A percentile compares a stretch with the other conserved stretches of the same genome.
Conservation (phyloP, 1,140 invertebrate genomes). For the Halesus radiatus region DNA sequence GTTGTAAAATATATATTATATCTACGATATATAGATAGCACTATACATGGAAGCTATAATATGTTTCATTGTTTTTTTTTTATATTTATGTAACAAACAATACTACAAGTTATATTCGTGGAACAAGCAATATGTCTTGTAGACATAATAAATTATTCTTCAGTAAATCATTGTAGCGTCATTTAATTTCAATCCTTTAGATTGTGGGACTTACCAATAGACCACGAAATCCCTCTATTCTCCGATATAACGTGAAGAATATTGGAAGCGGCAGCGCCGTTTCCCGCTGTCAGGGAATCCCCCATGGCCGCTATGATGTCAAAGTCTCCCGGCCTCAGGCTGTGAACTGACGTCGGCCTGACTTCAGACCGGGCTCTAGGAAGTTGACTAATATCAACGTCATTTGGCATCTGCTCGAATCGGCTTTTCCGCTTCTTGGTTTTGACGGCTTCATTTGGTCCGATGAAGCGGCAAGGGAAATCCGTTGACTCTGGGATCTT, state of each 20-base stretch:
- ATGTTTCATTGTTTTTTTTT: too few species aligned
- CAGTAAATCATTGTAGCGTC: too few species aligned
- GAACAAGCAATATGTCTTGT: too few species aligned
- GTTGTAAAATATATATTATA: too few species aligned
- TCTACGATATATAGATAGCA: too few species aligned
- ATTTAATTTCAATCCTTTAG: too few species aligned
- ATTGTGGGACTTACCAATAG: conserved; percentile 63
- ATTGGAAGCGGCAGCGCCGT: conserved; percentile 70
- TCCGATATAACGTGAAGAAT: conserved; percentile 65
- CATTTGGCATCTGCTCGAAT: neutral
- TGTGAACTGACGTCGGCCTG: conserved; percentile 65
- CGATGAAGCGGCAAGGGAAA: conserved; percentile 35
- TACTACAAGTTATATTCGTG: too few species aligned
- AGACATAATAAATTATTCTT: too few species aligned
- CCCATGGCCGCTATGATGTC: conserved; percentile 79
- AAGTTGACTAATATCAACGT: neutral
- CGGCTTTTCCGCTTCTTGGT: neutral
- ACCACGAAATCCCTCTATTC: conserved; percentile 69
- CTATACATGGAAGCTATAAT: too few species aligned
- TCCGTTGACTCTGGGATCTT: neutral
- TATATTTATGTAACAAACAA: too few species aligned
- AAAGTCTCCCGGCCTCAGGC: conserved; percentile 76
- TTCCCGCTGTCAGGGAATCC: conserved; percentile 78
- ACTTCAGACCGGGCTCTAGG: neutral
- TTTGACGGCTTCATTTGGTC: neutral